Evolutionary conservation across 2,888 invertebrate species (phyloP).

Genomic region (Listrodromus nycthemerus): DNA sequence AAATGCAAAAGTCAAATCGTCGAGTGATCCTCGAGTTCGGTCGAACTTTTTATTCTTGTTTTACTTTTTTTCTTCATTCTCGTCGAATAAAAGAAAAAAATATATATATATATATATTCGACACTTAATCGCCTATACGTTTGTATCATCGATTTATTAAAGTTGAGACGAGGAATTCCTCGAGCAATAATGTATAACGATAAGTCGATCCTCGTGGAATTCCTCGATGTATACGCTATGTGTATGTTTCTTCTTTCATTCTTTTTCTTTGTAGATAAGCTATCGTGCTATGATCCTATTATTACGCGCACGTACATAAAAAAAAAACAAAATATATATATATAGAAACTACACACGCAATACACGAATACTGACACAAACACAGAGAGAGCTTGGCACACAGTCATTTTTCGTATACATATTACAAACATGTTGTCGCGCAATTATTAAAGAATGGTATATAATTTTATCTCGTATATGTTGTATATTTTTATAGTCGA

Average conservation of each 20-base stretch:
- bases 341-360: constrained; percentile 24
- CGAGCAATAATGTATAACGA: constrained; percentile 47
- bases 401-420: constrained; percentile 57
- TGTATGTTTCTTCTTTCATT: constrained; percentile 68
- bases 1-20: constrained; percentile 63
- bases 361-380: constrained; percentile 53
- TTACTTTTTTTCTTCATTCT: constrained; percentile 43
- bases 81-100: constrained; percentile 35
- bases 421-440: constrained; percentile 72
- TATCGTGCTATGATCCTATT: constrained; percentile 75
- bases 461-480: constrained; percentile 76
- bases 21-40: constrained; percentile 57
- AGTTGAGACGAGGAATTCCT: constrained; percentile 52
- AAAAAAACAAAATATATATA: constrained; percentile 38
- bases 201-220: constrained; percentile 48
- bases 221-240: constrained; percentile 58
- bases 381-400: constrained; percentile 54
- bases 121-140: constrained; percentile 53
- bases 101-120: constrained; percentile 32
- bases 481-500: constrained; percentile 60
- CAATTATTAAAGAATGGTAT: constrained; percentile 77
- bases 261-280: constrained; percentile 75
- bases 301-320: constrained; percentile 65
- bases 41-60: constrained; percentile 47
- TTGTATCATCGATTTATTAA: constrained; percentile 45